Evolutionary conservation across 2,113 vertebrate species (phyloP).

Genomic region (Ramphastos sulfuratus): DNA sequence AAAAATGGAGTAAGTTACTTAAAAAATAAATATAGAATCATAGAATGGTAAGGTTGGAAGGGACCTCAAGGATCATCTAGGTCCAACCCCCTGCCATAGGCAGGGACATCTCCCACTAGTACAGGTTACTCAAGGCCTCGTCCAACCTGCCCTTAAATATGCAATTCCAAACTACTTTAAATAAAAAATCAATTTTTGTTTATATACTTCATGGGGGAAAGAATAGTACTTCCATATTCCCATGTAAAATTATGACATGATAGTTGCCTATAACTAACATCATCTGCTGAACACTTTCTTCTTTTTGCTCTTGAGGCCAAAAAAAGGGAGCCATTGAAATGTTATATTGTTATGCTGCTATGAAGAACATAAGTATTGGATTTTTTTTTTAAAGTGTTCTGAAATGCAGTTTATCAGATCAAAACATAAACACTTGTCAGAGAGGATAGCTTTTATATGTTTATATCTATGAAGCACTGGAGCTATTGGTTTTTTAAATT

Average conservation of each 20-base stretch:
- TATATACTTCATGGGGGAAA: neutral
- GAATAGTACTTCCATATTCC: neutral
- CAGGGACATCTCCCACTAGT: too few relatives aligned
- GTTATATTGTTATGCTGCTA: neutral
- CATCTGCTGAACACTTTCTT: neutral
- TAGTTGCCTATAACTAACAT: neutral
- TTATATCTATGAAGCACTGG: conserved; percentile 35
- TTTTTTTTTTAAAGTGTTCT: conserved; percentile 6
- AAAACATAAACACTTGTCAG: conserved; percentile 48
- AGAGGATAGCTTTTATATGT: conserved; percentile 25
- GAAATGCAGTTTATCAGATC: conserved; percentile 41
- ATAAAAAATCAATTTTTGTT: neutral
- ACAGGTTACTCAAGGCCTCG: too few relatives aligned
- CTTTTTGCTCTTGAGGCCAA: neutral
- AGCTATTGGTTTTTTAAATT: conserved; percentile 65
- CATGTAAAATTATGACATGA: neutral
- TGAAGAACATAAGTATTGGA: neutral
- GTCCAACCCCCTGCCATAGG: too few relatives aligned
- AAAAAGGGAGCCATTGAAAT: neutral
- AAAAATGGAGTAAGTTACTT: neutral
- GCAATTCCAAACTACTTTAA: neutral
- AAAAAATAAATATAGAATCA: neutral
- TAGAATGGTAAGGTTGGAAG: too few relatives aligned
- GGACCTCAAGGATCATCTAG: too few relatives aligned
- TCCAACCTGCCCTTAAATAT: too few relatives aligned